Percentiles rank a stretch among this genome's conserved stretches.
Evolutionary conservation across 2,888 invertebrate species (phyloP).

Genomic region (Monopis laevigella): DNA sequence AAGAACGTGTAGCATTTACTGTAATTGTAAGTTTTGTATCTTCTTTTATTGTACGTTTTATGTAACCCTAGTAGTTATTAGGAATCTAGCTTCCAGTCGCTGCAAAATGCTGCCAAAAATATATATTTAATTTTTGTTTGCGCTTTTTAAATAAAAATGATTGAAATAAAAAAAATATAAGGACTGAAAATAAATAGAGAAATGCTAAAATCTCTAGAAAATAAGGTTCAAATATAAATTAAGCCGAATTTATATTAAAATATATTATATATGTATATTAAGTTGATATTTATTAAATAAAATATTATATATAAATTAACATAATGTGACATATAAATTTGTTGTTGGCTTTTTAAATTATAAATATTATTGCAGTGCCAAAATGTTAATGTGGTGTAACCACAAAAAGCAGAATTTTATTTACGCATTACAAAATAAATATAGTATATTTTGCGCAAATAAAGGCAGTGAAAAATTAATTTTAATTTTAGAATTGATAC

Average conservation of each 20-base stretch:
- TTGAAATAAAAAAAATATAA: background rate
- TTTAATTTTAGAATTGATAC: slow-evolving; percentile 3
- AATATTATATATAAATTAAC: too few relatives aligned
- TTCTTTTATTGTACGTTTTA: too few relatives aligned
- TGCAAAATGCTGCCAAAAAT: slow-evolving; percentile 3
- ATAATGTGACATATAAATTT: background rate
- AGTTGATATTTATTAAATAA: background rate
- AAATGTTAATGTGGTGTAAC: slow-evolving; percentile 12
- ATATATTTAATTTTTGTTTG: slow-evolving; percentile 2
- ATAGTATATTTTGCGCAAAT: too few relatives aligned
- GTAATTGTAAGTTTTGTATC: slow-evolving; percentile 16
- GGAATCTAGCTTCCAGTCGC: background rate
- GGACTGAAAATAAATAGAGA: slow-evolving; percentile 6
- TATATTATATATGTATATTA: slow-evolving; percentile 6
- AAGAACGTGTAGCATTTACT: slow-evolving; percentile 28
- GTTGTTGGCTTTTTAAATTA: background rate
- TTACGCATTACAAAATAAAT: slow-evolving; percentile 2
- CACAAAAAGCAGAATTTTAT: slow-evolving; percentile 5
- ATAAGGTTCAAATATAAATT: slow-evolving; percentile 8
- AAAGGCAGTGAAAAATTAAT: background rate
- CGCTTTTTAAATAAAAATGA: slow-evolving; percentile 2
- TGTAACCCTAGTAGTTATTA: too few relatives aligned
- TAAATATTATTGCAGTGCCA: slow-evolving; percentile 13
- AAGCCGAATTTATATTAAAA: slow-evolving; percentile 20
- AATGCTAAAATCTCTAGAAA: slow-evolving; percentile 3